These are phyloP conservation scores for Rhabdomys dilectus DNA, from an alignment of 2,113 vertebrate genomes.

Conservation along the genomic window DNA sequence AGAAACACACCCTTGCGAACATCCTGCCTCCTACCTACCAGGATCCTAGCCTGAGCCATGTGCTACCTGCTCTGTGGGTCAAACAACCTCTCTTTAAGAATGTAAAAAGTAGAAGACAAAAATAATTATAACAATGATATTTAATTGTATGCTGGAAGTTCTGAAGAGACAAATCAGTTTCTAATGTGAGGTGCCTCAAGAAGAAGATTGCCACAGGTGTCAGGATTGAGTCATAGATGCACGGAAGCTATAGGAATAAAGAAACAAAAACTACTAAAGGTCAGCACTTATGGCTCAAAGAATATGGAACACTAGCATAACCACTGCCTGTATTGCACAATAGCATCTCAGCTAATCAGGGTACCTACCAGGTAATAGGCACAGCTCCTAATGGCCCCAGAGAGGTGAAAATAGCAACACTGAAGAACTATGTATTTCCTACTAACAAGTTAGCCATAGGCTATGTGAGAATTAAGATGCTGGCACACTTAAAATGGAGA, in stretches of 20 bases:
- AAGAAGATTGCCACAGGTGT: neutral
- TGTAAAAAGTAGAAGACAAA: neutral
- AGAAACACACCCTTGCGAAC: slow-evolving; percentile 60
- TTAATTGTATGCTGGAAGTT: neutral
- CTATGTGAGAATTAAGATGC: neutral
- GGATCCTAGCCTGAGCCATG: neutral
- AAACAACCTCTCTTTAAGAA: neutral
- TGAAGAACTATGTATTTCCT: neutral
- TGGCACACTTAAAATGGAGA: neutral
- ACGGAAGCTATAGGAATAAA: slow-evolving; percentile 43
- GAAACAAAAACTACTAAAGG: neutral
- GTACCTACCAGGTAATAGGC: neutral
- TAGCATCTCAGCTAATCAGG: neutral
- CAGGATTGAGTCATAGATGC: neutral
- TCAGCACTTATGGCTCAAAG: neutral
- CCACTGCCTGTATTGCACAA: neutral
- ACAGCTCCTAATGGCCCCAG: neutral
- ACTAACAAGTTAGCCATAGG: neutral
- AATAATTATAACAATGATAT: neutral
- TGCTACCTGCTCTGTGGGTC: neutral
- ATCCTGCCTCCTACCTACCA: neutral
- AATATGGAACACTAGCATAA: neutral
- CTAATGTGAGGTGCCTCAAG: neutral
- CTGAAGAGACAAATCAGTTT: slow-evolving; percentile 55
- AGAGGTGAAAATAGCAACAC: neutral